Evolutionary conservation across 2,113 vertebrate genomes (phyloP).

Genomic region (Thryonomys swinderianus): DNA sequence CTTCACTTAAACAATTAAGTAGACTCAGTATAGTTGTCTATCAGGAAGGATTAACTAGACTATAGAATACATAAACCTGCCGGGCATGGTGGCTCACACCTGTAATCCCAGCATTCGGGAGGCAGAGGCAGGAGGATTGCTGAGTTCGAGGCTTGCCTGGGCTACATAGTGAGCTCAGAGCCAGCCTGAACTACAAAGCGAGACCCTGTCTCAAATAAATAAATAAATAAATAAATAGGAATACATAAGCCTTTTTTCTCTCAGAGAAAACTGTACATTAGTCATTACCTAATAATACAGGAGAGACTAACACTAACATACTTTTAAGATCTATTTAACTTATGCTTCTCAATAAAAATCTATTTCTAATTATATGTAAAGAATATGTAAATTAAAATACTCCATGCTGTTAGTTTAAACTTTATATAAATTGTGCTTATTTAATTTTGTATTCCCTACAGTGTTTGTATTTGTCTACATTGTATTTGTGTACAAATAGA

Average conservation of each 20-base stretch:
- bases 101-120: too few relatives aligned
- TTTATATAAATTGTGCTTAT: background rate
- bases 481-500: background rate
- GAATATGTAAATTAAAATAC: background rate
- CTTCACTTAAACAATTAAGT: background rate
- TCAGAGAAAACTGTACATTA: background rate
- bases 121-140: too few relatives aligned
- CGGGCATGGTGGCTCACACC: too few relatives aligned
- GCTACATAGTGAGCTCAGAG: too few relatives aligned
- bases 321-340: background rate
- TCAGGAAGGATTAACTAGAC: constrained; percentile 13
- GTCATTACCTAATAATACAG: background rate
- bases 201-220: too few relatives aligned
- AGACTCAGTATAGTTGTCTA: background rate
- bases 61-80: background rate
- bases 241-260: background rate
- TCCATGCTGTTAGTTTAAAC: background rate
- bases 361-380: background rate
- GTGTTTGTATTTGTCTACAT: background rate
- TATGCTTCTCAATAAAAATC: background rate
- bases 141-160: too few relatives aligned
- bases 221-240: too few relatives aligned
- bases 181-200: too few relatives aligned
- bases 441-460: background rate
- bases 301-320: background rate